Percentiles rank a stretch among this genome's conserved stretches.
Conservation (phyloP, 2,113 vertebrate species). For the Ochotona princeps region DNA sequence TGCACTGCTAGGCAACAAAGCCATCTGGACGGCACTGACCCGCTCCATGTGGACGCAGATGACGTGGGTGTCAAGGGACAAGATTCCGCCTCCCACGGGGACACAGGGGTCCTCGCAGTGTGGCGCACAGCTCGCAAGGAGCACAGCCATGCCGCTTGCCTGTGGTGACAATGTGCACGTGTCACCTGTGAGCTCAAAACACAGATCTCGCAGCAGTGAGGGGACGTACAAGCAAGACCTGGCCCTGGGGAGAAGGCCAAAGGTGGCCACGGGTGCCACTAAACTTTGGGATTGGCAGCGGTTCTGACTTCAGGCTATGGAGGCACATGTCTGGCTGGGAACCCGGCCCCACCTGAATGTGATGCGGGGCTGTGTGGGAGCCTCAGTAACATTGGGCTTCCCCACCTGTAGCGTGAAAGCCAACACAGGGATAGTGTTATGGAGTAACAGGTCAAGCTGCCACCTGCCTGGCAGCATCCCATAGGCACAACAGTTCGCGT, state of each 20-base stretch:
- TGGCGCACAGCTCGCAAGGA: background rate
- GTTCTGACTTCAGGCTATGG: too few relatives aligned
- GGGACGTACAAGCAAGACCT: background rate
- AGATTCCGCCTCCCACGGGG: background rate
- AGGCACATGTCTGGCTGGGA: background rate
- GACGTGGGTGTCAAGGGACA: fast-evolving
- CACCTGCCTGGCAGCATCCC: too few relatives aligned
- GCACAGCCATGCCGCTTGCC: too few relatives aligned
- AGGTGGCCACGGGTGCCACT: background rate
- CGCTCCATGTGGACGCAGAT: too few relatives aligned
- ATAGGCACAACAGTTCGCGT: too few relatives aligned
- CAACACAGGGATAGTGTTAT: too few relatives aligned
- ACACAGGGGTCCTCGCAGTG: background rate
- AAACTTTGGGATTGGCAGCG: background rate
- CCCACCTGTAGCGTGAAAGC: background rate
- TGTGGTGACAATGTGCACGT: too few relatives aligned
- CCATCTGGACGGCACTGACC: too few relatives aligned
- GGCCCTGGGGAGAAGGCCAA: background rate
- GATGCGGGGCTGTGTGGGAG: background rate
- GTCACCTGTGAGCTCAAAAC: background rate
- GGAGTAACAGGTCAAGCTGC: too few relatives aligned
- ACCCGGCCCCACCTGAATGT: background rate
- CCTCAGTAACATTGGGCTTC: background rate
- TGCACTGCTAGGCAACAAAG: background rate
- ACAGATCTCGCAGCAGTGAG: background rate